Conservation (phyloP, 2,113 vertebrate species). For the Budorcas taxicolor region DNA sequence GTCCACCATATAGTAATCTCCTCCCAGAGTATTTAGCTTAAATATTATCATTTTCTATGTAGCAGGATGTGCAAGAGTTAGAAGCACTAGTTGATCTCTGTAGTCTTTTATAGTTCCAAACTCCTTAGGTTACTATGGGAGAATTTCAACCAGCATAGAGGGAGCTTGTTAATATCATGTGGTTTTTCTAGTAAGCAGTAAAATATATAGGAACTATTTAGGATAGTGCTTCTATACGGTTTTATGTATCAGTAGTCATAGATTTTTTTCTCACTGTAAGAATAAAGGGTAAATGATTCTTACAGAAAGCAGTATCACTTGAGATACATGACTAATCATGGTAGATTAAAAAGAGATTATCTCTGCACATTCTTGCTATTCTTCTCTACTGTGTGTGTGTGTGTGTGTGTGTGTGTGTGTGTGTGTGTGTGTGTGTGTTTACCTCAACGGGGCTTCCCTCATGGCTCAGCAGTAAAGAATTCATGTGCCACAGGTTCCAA, state of each 20-base stretch:
- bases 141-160: not conserved
- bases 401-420: not conserved
- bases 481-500: not conserved
- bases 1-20: not conserved
- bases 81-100: not conserved
- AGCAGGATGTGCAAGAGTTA: not conserved
- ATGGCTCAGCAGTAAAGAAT: not conserved
- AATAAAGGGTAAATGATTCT: conserved; percentile 70
- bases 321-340: conserved; percentile 61
- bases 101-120: not conserved
- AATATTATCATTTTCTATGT: not conserved
- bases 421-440: not conserved
- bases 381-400: not conserved
- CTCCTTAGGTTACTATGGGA: not conserved
- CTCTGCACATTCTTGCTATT: conserved; percentile 16
- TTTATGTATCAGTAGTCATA: not conserved
- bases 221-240: not conserved
- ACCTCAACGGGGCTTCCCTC: fast-evolving
- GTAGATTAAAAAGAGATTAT: conserved; percentile 65
- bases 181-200: not conserved
- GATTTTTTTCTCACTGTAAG: conserved; percentile 25
- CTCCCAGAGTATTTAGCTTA: not conserved
- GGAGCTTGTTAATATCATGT: not conserved
- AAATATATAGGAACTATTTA: not conserved
- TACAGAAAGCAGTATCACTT: conserved; percentile 65